Percentiles rank a stretch among this genome's conserved stretches.
Evolutionary conservation across 2,797 vertebrate genomes (phyloP).

Genomic region (Platalea minor): DNA sequence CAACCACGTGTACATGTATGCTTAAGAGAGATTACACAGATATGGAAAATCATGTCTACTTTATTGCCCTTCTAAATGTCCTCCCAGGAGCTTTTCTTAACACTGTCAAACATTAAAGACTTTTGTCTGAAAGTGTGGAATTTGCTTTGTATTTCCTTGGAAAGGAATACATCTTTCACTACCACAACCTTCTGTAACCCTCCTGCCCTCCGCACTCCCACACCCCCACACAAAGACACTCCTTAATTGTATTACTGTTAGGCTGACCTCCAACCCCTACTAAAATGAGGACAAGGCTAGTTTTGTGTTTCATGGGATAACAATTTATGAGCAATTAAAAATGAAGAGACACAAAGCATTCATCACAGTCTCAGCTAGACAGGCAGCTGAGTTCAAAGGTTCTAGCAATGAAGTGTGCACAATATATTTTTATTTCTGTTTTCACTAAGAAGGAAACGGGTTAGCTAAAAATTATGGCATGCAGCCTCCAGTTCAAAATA

Average conservation of each 20-base stretch:
- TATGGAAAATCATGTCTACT: constrained; percentile 55
- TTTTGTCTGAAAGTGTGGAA: constrained; percentile 68
- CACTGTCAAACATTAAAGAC: constrained; percentile 47
- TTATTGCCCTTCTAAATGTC: constrained; percentile 69
- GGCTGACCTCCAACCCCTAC: constrained; percentile 80
- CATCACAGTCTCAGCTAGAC: constrained; percentile 88
- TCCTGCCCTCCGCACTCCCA: constrained; percentile 75
- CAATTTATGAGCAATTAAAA: constrained; percentile 99
- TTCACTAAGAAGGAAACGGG: constrained; percentile 94
- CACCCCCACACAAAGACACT: constrained; percentile 78
- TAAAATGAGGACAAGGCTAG: constrained; percentile 85
- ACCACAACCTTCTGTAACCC: constrained; percentile 72
- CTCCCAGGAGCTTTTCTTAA: constrained; percentile 66
- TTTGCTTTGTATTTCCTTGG: constrained; percentile 72
- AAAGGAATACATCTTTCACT: constrained; percentile 74
- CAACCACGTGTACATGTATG: background rate
- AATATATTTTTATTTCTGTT: constrained; percentile 99
- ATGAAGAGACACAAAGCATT: constrained; percentile 88
- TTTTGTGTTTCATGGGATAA: constrained; percentile 85
- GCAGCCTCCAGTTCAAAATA: constrained; percentile 81
- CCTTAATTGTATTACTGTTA: constrained; percentile 85
- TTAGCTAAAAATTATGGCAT: constrained; percentile 94
- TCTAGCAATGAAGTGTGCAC: constrained; percentile 91
- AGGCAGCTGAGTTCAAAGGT: constrained; percentile 88
- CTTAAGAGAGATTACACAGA: constrained; percentile 46